phyloP scores from a whole-genome alignment of 2,888 invertebrate species.

The Eristalis arbustorum region DNA sequence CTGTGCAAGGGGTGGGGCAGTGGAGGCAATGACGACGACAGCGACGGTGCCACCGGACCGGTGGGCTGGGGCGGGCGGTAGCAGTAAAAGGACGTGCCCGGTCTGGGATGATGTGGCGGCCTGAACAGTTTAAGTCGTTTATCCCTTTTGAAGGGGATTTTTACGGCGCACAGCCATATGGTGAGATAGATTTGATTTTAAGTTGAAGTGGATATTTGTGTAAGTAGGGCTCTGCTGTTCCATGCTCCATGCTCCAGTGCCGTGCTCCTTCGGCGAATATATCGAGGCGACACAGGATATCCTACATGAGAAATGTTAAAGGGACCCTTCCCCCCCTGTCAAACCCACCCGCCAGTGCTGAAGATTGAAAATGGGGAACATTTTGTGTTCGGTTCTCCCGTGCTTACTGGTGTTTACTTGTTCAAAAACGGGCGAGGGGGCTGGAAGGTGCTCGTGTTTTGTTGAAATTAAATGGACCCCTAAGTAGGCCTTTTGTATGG shows the following conservation, averaged over 20 bases:
- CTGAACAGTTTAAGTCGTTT: slow-evolving; percentile 58
- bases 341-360: neutral
- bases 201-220: slow-evolving; percentile 63
- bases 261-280: neutral
- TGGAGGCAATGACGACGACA: neutral
- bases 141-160: slow-evolving; percentile 60
- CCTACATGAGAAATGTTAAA: neutral
- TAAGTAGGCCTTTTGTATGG: slow-evolving; percentile 13
- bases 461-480: slow-evolving; percentile 7
- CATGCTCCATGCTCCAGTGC: neutral
- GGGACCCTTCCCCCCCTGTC: neutral
- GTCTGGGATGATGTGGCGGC: slow-evolving; percentile 26
- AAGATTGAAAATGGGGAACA: neutral
- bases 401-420: neutral
- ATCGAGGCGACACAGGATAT: neutral
- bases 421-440: neutral
- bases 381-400: neutral
- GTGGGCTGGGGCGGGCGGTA: too few species aligned
- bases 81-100: slow-evolving; percentile 17
- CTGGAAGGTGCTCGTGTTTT: neutral
- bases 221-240: slow-evolving; percentile 36
- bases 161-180: slow-evolving; percentile 54
- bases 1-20: slow-evolving; percentile 8
- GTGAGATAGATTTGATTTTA: slow-evolving; percentile 60
- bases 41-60: too few species aligned